Evolutionary conservation across 2,113 vertebrate genomes (phyloP).

Genomic region (Cygnus atratus): DNA sequence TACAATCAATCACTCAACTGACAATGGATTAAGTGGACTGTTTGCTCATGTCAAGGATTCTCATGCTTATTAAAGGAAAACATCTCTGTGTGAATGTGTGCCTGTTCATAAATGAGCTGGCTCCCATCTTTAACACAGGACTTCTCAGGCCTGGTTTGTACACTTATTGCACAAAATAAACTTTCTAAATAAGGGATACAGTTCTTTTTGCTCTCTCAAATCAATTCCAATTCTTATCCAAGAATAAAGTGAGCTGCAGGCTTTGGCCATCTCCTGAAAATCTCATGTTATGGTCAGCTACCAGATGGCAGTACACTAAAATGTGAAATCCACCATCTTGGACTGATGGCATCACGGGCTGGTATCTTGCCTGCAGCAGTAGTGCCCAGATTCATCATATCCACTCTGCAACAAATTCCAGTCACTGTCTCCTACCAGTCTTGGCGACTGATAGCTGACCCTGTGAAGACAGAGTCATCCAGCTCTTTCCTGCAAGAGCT

Average conservation of each 20-base stretch:
- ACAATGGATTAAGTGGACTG: background rate
- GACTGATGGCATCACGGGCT: background rate
- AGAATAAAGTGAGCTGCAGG: background rate
- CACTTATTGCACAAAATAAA: background rate
- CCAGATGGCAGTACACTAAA: background rate
- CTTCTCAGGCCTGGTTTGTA: background rate
- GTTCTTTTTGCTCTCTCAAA: background rate
- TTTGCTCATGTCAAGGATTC: background rate
- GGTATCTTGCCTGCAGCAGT: background rate
- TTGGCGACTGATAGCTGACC: background rate
- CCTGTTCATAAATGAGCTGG: background rate
- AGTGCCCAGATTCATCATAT: background rate
- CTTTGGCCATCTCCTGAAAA: background rate
- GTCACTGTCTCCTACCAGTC: background rate
- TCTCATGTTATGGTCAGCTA: background rate
- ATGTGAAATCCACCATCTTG: rapidly evolving
- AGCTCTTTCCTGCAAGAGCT: background rate
- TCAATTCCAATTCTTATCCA: background rate
- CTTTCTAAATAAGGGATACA: background rate
- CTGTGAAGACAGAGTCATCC: background rate
- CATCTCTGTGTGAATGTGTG: background rate
- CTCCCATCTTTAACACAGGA: background rate
- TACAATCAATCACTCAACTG: background rate
- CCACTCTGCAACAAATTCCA: background rate
- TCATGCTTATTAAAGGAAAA: background rate